phyloP scores from a whole-genome alignment of 23 tunicate genomes.

The Trididemnum nubilum region DNA sequence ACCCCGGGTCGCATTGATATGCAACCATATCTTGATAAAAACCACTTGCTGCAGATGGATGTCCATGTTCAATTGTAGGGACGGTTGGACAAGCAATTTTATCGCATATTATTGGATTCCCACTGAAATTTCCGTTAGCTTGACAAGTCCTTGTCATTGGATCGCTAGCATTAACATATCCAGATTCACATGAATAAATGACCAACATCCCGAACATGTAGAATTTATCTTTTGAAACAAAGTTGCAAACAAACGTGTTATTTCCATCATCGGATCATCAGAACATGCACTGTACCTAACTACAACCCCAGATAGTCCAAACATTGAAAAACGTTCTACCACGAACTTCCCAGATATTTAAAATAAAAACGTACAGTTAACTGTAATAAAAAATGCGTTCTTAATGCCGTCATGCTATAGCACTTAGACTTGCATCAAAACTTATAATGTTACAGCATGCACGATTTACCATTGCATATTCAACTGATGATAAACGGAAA shows the following conservation, averaged over 20 bases:
- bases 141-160: constrained; percentile 43
- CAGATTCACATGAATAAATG: constrained; percentile 58
- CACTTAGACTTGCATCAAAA: no score
- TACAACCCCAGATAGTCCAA: no score
- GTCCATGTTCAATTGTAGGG: constrained; percentile 46
- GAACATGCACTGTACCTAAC: not conserved
- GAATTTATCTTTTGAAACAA: constrained; percentile 36
- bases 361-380: no score
- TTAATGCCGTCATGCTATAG: no score
- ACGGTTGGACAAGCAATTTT: constrained; percentile 48
- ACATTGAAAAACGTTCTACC: no score
- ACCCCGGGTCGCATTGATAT: constrained; percentile 72
- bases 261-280: not conserved
- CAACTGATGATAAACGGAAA: no score
- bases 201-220: constrained; percentile 77
- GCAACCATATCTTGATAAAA: constrained; percentile 43
- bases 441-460: no score
- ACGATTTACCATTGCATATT: no score
- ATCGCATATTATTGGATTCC: constrained; percentile 38
- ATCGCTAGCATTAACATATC: constrained; percentile 36
- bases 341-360: no score
- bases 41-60: constrained; percentile 17
- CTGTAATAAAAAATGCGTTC: no score
- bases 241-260: not conserved
- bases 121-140: constrained; percentile 57